Percentiles rank a stretch among this genome's conserved stretches.
Evolutionary conservation across 1,140 invertebrate genomes (phyloP).

Genomic region (Leguminivora glycinivorella): DNA sequence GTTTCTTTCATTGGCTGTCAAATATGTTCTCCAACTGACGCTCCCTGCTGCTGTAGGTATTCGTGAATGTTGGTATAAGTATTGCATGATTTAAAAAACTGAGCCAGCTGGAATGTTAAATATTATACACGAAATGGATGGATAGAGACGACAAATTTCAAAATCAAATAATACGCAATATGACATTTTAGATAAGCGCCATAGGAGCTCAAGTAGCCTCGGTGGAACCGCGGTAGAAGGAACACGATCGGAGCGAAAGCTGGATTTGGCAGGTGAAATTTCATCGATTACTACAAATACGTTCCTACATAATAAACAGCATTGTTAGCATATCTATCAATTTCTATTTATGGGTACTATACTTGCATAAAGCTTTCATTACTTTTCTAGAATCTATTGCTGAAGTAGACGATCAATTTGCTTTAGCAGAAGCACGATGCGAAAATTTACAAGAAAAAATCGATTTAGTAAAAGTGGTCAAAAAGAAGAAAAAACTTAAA

Average conservation of each 20-base stretch:
- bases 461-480: constrained; percentile 61
- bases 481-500: constrained; percentile 60
- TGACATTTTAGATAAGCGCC: constrained; percentile 57
- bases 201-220: constrained; percentile 66
- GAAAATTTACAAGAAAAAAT: constrained; percentile 66
- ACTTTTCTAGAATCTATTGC: constrained; percentile 54
- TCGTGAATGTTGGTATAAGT: too few species aligned
- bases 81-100: too few species aligned
- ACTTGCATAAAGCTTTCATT: background rate
- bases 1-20: too few species aligned
- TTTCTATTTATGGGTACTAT: too few species aligned
- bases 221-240: constrained; percentile 52
- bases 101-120: too few species aligned
- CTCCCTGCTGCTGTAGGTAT: too few species aligned
- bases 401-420: constrained; percentile 64
- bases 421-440: constrained; percentile 59
- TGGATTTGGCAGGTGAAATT: constrained; percentile 54
- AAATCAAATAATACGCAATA: too few species aligned
- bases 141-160: too few species aligned
- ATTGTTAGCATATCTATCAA: too few species aligned
- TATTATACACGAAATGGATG: too few species aligned
- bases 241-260: constrained; percentile 60
- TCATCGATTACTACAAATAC: background rate
- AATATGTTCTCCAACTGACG: too few species aligned
- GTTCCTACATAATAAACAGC: too few species aligned